These are phyloP conservation scores for Labeo calbasu DNA, from an alignment of 2,797 vertebrate genomes.

Conservation along the genomic window DNA sequence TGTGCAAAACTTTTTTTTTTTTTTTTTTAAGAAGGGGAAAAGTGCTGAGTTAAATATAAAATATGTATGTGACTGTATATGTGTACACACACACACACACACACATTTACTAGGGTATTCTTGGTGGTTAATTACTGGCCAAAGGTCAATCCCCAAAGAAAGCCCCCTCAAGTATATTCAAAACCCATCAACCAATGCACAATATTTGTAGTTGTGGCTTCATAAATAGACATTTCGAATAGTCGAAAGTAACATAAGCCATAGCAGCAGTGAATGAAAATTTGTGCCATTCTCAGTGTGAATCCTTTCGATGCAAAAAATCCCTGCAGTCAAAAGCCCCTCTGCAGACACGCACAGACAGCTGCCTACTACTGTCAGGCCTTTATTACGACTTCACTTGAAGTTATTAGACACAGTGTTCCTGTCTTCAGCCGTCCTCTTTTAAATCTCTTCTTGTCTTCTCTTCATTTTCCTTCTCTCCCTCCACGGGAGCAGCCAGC, in stretches of 20 bases:
- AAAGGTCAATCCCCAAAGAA: neutral
- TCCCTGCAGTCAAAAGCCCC: conserved; percentile 4
- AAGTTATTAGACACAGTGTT: conserved; percentile 41
- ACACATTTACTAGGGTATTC: neutral
- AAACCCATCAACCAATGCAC: neutral
- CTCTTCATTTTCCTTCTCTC: conserved; percentile 35
- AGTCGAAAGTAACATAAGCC: neutral
- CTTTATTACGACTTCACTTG: conserved; percentile 29
- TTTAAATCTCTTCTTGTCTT: conserved; percentile 25
- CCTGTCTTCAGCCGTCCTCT: conserved; percentile 6
- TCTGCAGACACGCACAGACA: conserved; percentile 11
- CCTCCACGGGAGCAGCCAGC: conserved; percentile 52
- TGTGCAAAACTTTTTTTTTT: neutral
- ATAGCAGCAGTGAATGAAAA: neutral
- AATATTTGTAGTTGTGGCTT: neutral
- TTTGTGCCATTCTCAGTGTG: neutral
- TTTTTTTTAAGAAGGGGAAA: neutral
- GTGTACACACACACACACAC: too few relatives aligned
- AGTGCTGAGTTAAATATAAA: neutral
- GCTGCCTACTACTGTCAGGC: conserved; percentile 12
- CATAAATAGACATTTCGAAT: neutral
- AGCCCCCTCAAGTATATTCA: neutral
- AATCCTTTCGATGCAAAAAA: neutral
- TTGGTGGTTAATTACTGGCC: neutral
- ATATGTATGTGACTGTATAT: too few relatives aligned